phyloP scores from a whole-genome alignment of 2,888 invertebrate species.

The Nemapogon koenigi region DNA sequence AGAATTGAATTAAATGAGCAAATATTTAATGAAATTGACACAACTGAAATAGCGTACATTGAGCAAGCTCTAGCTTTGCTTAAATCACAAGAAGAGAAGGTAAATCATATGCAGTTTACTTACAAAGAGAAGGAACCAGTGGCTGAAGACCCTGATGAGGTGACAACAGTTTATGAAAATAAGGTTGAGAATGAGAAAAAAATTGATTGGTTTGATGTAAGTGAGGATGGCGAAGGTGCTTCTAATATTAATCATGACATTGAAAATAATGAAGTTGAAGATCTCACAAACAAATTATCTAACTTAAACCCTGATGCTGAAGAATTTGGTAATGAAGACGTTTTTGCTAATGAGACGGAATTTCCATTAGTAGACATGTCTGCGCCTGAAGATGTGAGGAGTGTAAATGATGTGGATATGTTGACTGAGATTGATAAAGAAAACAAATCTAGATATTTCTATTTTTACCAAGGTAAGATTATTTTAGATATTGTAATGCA shows the following conservation, averaged over 20 bases:
- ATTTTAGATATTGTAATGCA: neutral
- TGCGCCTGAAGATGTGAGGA: constrained; percentile 20
- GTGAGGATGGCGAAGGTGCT: constrained; percentile 34
- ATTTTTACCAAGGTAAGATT: constrained; percentile 81
- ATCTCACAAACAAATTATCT: constrained; percentile 26
- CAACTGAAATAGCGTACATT: constrained; percentile 85
- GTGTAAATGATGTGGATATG: constrained; percentile 23
- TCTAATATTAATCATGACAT: constrained; percentile 30
- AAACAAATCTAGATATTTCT: constrained; percentile 68
- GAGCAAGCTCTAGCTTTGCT: constrained; percentile 82
- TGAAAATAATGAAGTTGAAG: constrained; percentile 28
- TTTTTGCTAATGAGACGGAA: constrained; percentile 30
- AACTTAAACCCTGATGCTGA: constrained; percentile 43
- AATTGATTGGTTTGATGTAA: constrained; percentile 50
- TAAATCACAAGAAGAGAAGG: constrained; percentile 50
- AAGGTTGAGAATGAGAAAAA: constrained; percentile 35
- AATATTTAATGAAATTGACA: constrained; percentile 71
- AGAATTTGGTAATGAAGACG: constrained; percentile 28
- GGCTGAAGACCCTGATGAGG: constrained; percentile 19
- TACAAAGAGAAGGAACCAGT: too few relatives aligned
- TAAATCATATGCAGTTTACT: too few relatives aligned
- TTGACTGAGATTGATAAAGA: constrained; percentile 41
- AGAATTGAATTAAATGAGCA: constrained; percentile 69
- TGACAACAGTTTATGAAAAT: constrained; percentile 34
- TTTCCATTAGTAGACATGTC: constrained; percentile 33